Evolutionary conservation across 2,113 vertebrate genomes (phyloP), one percentile per base, ranked within the genome.

Genomic region (Vanacampus margaritifer): DNA sequence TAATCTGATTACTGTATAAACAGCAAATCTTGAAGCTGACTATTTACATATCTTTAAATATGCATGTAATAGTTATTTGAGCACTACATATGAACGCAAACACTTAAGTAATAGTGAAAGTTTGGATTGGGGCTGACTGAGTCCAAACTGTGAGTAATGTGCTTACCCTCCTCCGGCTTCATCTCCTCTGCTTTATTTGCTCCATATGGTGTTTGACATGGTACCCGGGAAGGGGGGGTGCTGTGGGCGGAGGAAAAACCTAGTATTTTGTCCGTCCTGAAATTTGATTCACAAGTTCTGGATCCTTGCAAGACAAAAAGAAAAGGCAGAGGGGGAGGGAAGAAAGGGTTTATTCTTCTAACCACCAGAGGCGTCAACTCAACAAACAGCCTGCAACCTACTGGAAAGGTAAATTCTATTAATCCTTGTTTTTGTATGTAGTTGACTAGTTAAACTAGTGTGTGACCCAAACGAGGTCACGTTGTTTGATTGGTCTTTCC

Each of bases 271-370:
- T 89, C 87, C 70, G 81, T 80, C 76, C 79, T 91, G 91, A 92
- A 92, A 91, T 90, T 84, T 90, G 91, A 92, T 91, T 92, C 91
- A 91, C 83, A 92, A 90, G 82, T 91, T 88, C 79, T 71, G 86
- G 80, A 85, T 86, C 82, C 72, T 82, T 82, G 65, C 28, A 75
- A 86, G 86, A 90, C 85, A 88, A 86, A 90, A 90, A 89, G 84
- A 81, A 67, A 82, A 82, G 71, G 46, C 75, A 83, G 86, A 84
- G 85, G 79, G 86, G 85, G 82, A 85, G 80, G 85, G 85, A 79
- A 82, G 75, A 73, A 71, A 73, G 51, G 37, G 1, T 21, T 54
- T 67, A 64, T 73, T 66, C 65, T 41, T 37, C 45, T 68, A 37
- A 68, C 74, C 45, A 78, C 67, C 21, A 74, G 60, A 61, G 54